These are phyloP conservation scores for Rhineura floridana DNA, from an alignment of 2,113 vertebrate species.

Conservation along the genomic window DNA sequence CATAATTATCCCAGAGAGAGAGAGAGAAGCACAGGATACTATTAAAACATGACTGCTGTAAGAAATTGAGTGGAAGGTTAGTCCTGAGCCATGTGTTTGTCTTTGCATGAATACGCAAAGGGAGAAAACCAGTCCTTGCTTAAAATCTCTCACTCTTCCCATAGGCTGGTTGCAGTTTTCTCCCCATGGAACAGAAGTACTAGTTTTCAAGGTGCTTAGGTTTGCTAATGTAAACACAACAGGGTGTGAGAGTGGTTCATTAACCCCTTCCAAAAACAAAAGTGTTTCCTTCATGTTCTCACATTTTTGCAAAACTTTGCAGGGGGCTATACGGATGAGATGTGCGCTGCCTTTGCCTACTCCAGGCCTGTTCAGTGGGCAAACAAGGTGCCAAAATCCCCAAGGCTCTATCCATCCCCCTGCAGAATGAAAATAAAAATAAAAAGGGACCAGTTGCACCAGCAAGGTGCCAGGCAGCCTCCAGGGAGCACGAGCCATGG, in stretches of 20 bases:
- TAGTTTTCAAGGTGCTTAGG: neutral
- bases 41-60: constrained; percentile 34
- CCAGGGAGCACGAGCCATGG: neutral
- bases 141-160: neutral
- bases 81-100: neutral
- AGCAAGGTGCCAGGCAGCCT: neutral
- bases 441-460: neutral
- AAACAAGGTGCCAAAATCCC: neutral
- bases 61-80: constrained; percentile 23
- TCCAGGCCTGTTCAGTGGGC: neutral
- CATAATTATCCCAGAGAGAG: no score
- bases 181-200: neutral
- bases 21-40: constrained; percentile 51
- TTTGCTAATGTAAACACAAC: neutral
- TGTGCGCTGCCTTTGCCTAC: neutral
- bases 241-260: neutral
- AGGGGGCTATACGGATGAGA: no score
- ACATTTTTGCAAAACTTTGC: neutral
- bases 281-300: neutral
- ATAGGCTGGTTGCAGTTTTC: neutral
- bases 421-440: neutral
- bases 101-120: no score
- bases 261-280: neutral
- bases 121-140: neutral
- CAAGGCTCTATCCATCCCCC: neutral